These are phyloP conservation scores for Pollimyrus isidori DNA, from an alignment of 2,113 vertebrate species.

Conservation along the genomic window DNA sequence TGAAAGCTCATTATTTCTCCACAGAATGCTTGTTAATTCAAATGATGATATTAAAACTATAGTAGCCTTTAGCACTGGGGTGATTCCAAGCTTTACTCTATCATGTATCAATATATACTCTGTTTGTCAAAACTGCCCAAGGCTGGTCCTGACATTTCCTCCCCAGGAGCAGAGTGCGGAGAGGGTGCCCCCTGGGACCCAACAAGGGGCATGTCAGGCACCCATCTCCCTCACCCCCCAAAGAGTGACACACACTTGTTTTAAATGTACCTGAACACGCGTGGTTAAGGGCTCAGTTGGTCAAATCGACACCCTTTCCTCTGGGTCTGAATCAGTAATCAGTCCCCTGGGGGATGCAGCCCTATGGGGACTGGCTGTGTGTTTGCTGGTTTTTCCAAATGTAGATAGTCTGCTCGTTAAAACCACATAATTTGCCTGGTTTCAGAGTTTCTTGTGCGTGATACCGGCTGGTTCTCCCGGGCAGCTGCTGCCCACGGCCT, in stretches of 20 bases:
- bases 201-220: conserved; percentile 80
- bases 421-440: background rate
- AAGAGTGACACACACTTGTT: conserved; percentile 49
- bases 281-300: background rate
- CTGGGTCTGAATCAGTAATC: background rate
- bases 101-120: conserved; percentile 99
- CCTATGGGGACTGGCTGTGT: conserved; percentile 32
- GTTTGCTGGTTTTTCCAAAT: conserved; percentile 25
- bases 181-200: conserved; percentile 94
- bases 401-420: conserved; percentile 9
- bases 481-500: background rate
- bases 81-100: conserved; percentile 99
- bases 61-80: conserved; percentile 99
- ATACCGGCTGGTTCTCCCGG: background rate
- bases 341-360: background rate
- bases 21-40: conserved; percentile 99
- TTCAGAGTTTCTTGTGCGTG: background rate
- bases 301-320: background rate
- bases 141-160: conserved; percentile 99
- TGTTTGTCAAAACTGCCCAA: conserved; percentile 99
- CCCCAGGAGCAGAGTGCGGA: conserved; percentile 92
- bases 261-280: conserved; percentile 11
- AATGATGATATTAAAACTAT: conserved; percentile 99
- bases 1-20: conserved; percentile 99
- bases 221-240: conserved; percentile 39